Percentiles rank a stretch among this genome's conserved stretches.
Evolutionary conservation across 2,888 invertebrate genomes (phyloP).

Genomic region (Temnothorax ravouxi): DNA sequence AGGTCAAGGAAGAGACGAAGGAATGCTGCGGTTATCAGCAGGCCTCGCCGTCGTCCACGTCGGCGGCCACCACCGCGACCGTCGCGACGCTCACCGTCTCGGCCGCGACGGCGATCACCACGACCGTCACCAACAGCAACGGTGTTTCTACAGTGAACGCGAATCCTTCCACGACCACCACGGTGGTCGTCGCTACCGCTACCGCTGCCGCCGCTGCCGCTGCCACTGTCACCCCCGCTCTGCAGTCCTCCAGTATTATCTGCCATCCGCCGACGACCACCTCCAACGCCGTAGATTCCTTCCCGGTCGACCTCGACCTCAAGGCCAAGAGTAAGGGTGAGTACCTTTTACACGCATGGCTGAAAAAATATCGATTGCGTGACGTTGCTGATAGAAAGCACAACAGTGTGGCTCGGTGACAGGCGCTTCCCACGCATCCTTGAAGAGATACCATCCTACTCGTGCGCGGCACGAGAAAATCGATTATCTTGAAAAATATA

Average conservation of each 20-base stretch:
- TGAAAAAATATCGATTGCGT: constrained; percentile 15
- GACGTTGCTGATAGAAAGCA: neutral
- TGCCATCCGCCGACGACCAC: constrained; percentile 74
- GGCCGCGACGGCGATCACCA: constrained; percentile 63
- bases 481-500: neutral
- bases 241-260: constrained; percentile 76
- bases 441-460: neutral
- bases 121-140: constrained; percentile 62
- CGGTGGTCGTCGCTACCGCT: constrained; percentile 59
- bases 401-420: neutral
- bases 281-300: constrained; percentile 76
- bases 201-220: constrained; percentile 62
- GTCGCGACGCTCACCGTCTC: constrained; percentile 55
- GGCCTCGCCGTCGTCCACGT: constrained; percentile 51
- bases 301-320: constrained; percentile 81
- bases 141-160: constrained; percentile 64
- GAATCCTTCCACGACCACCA: constrained; percentile 69
- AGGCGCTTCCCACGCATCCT: neutral
- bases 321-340: constrained; percentile 81
- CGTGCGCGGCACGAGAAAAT: neutral
- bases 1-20: constrained; percentile 84
- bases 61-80: constrained; percentile 54
- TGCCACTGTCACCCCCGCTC: constrained; percentile 51
- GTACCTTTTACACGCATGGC: constrained; percentile 32
- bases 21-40: constrained; percentile 81